These are phyloP conservation scores for Parochlus steinenii DNA, from an alignment of 2,888 invertebrate species.

Conservation along the genomic window DNA sequence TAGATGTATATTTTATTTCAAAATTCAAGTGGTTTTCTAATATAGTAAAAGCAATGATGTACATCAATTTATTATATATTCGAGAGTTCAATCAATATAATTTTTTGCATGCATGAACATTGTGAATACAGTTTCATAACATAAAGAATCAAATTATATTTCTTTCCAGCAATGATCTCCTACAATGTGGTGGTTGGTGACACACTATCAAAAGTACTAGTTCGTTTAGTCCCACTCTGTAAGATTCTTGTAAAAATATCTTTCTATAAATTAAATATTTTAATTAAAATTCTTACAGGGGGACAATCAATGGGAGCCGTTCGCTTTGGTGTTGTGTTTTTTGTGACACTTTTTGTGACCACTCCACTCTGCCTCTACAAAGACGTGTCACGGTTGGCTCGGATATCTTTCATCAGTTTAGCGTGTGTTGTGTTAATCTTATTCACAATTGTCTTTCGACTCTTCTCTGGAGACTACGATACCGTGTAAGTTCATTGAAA, in stretches of 20 bases:
- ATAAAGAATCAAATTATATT: conserved; percentile 9
- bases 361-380: conserved; percentile 64
- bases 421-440: conserved; percentile 58
- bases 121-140: not conserved
- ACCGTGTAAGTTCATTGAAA: conserved; percentile 40
- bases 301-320: conserved; percentile 30
- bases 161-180: conserved; percentile 62
- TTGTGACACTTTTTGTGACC: conserved; percentile 55
- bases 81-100: no score
- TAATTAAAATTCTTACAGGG: no score
- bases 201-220: conserved; percentile 63
- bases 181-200: conserved; percentile 79
- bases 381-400: conserved; percentile 39
- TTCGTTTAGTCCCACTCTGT: conserved; percentile 46
- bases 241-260: not conserved
- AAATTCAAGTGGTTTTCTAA: not conserved
- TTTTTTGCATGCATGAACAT: no score
- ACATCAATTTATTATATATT: no score
- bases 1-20: no score
- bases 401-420: conserved; percentile 33
- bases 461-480: conserved; percentile 33
- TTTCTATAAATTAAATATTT: not conserved
- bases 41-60: not conserved
- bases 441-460: conserved; percentile 39
- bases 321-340: conserved; percentile 39